phyloP scores from a whole-genome alignment of 2,797 vertebrate genomes.

The Scleropages formosus region DNA sequence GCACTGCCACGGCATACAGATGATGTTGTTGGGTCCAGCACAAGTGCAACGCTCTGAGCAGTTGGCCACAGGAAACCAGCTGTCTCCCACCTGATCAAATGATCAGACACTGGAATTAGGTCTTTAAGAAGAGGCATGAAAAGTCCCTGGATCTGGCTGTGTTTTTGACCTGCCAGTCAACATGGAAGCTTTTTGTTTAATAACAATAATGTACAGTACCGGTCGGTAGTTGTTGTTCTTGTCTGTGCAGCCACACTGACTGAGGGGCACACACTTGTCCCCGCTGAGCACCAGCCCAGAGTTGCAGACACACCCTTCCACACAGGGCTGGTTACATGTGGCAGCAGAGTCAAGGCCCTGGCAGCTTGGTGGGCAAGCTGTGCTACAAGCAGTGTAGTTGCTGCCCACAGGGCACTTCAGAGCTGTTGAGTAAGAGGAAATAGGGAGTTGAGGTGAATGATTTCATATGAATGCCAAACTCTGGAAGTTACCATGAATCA shows the following conservation, averaged over 20 bases:
- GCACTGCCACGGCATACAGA: slow-evolving; percentile 77
- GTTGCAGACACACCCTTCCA: slow-evolving; percentile 83
- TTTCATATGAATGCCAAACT: background rate
- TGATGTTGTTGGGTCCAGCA: slow-evolving; percentile 53
- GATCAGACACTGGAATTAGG: slow-evolving; percentile 5
- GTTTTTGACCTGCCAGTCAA: too few species aligned
- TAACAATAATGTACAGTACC: slow-evolving; percentile 43
- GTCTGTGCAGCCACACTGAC: slow-evolving; percentile 78
- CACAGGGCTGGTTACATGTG: slow-evolving; percentile 67
- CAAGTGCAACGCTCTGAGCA: slow-evolving; percentile 81
- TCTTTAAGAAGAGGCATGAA: background rate
- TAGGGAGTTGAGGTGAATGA: background rate
- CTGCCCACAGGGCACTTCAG: slow-evolving; percentile 76
- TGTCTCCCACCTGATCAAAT: slow-evolving; percentile 68
- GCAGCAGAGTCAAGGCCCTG: slow-evolving; percentile 52
- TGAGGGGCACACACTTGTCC: slow-evolving; percentile 74
- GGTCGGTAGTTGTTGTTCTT: slow-evolving; percentile 68
- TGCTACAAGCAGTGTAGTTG: slow-evolving; percentile 70
- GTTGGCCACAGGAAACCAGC: slow-evolving; percentile 72
- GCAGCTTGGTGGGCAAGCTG: slow-evolving; percentile 76
- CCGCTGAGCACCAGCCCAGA: slow-evolving; percentile 77
- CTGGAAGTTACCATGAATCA: background rate
- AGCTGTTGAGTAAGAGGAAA: slow-evolving; percentile 56
- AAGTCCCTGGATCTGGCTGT: background rate
- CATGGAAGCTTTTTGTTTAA: background rate